Evolutionary conservation across 2,113 vertebrate genomes (phyloP), one percentile per base, ranked within the genome.

Genomic region (Rhynchomys soricoides): DNA sequence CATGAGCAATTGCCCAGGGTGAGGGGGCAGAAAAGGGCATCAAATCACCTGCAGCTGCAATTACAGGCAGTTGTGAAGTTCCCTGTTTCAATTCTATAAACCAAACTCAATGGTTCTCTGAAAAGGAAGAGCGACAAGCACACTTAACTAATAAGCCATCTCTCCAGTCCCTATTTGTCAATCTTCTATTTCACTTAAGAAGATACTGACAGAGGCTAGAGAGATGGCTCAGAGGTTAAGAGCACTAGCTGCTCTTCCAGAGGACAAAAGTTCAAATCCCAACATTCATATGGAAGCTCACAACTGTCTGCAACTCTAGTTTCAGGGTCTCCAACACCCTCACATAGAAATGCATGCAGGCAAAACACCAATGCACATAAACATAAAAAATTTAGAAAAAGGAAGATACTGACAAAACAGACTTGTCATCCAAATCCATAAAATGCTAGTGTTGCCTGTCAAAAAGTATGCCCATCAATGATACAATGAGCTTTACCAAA

Each of bases 361-460:
- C 59, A 24, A 24, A 62, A 26, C 59, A 26, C 59, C 59, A 62
- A 24, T 62, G 59, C 59, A 62, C 59, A 62, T 24, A 62, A 62
- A 62, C n/a, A 62, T 24, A 24, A 62, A 62, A 62, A 21, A 24
- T 26, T 34, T 68, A 34, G 66, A 34, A 4, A 78, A 34, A 87
- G 17, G 31, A 43, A 91, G 48, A 92, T 26, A 68, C 9, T 87
- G 26, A 31, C 64, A 79, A 89, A 77, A 5, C 13, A 50, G 12
- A 77, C 37, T 45, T 86, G n/a, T 79, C 81, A 77, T 91, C 79
- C 50, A 91, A 86, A 93, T 79, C 57, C 50, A 40, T 70, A 34
- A 1, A 64, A 57, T 77, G 22, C 55, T 45, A 70, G 48, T 86
- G 2, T 45, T 59, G 34, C 31, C 3, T 15, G 5, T 24, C 16